Conservation (phyloP, 1,140 invertebrate species). For the Spodoptera frugiperda region DNA sequence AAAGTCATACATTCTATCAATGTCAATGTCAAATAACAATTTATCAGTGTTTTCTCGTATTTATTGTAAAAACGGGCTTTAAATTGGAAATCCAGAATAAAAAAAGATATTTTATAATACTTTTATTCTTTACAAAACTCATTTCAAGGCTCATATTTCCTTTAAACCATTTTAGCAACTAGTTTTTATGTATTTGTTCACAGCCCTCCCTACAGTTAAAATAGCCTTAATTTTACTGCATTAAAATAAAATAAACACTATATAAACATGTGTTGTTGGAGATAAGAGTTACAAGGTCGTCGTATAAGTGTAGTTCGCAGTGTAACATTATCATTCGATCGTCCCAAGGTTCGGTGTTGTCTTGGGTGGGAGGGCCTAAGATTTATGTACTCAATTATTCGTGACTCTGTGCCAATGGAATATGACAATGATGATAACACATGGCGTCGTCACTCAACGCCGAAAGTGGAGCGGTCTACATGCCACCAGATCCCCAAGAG, state of each 20-base stretch:
- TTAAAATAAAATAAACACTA: not conserved
- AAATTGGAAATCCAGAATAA: too few species aligned
- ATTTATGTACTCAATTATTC: constrained; percentile 47
- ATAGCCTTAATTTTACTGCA: not conserved
- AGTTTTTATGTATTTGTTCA: too few species aligned
- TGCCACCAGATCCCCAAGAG: constrained; percentile 72
- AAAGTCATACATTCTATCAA: too few species aligned
- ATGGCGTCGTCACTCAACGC: constrained; percentile 68
- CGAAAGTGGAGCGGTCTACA: constrained; percentile 57
- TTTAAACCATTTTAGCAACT: too few species aligned
- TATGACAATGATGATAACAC: constrained; percentile 80
- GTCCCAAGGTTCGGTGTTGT: not conserved
- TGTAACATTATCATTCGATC: not conserved
- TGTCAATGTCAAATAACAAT: too few species aligned
- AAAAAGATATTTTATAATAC: too few species aligned
- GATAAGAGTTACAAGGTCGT: not conserved
- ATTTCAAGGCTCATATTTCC: too few species aligned
- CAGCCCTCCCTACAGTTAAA: not conserved
- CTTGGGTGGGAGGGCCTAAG: not conserved
- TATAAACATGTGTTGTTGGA: constrained; percentile 10
- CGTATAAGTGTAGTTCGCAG: not conserved
- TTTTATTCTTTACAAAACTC: too few species aligned
- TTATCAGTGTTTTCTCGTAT: too few species aligned
- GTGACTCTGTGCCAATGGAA: constrained; percentile 67
- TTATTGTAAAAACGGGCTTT: too few species aligned